phyloP scores from a whole-genome alignment of 23 tunicate genomes.

The Corella eumyota region DNA sequence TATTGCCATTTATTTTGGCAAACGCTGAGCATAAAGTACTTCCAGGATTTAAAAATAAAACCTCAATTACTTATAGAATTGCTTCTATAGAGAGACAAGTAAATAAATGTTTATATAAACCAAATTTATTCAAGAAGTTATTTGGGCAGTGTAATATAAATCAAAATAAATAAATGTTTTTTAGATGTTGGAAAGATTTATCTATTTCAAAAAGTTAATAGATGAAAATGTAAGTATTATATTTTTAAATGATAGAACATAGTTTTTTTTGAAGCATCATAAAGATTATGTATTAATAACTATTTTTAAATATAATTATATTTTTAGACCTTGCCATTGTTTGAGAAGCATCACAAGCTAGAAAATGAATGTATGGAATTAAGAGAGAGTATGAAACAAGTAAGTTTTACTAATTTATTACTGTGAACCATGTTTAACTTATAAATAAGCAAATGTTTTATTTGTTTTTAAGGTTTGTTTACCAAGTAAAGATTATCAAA shows the following conservation, averaged over 20 bases:
- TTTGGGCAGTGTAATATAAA: too few species aligned
- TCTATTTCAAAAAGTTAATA: constrained; percentile 22
- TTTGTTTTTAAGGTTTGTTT: constrained; percentile 19
- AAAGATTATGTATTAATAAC: too few species aligned
- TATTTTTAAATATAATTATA: not conserved
- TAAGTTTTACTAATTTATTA: too few species aligned
- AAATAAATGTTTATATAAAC: not conserved
- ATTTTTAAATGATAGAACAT: too few species aligned
- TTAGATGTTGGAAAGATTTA: constrained; percentile 29
- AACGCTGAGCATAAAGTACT: constrained; percentile 25
- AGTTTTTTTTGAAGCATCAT: not conserved
- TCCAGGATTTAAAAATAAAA: constrained; percentile 10
- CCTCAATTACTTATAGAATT: constrained; percentile 13
- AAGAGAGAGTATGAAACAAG: not conserved
- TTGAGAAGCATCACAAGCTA: too few species aligned
- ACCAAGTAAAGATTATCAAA: constrained; percentile 11
- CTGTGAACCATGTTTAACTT: too few species aligned
- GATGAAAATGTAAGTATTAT: constrained; percentile 4
- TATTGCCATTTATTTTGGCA: constrained; percentile 22
- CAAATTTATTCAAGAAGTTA: too few species aligned
- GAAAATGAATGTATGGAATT: not conserved
- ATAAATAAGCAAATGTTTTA: not conserved
- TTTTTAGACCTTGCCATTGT: too few species aligned
- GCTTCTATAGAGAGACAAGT: constrained; percentile 34
- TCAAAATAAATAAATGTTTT: not conserved